phyloP scores from a whole-genome alignment of 2,888 invertebrate species.

The Ochropleura plecta region DNA sequence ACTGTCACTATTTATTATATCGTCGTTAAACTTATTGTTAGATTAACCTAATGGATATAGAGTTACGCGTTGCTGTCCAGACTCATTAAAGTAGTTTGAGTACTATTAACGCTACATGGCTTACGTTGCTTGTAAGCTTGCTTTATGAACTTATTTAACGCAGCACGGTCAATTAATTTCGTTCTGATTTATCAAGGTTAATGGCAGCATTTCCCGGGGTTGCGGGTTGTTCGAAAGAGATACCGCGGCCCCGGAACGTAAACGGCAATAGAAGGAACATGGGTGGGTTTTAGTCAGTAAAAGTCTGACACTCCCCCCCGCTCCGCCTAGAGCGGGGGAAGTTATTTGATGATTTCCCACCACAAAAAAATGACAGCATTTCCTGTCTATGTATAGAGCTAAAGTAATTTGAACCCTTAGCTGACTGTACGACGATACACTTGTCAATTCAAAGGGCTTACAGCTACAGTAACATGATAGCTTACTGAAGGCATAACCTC shows the following conservation, averaged over 20 bases:
- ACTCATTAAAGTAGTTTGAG: conserved; percentile 26
- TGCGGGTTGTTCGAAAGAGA: too few species aligned
- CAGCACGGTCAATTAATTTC: neutral
- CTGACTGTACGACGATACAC: neutral
- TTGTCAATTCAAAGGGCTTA: neutral
- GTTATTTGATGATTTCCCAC: too few species aligned
- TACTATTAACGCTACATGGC: conserved; percentile 6
- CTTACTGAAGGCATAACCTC: neutral
- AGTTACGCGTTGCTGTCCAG: conserved; percentile 24
- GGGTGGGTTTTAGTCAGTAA: too few species aligned
- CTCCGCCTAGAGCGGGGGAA: too few species aligned
- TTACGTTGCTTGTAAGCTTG: neutral
- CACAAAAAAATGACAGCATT: neutral
- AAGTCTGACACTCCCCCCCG: too few species aligned
- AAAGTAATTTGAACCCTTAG: neutral
- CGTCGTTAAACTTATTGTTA: conserved; percentile 33
- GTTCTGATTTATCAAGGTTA: neutral
- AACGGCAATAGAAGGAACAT: too few species aligned
- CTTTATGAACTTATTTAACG: neutral
- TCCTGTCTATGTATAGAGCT: neutral
- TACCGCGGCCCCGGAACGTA: too few species aligned
- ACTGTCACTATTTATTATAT: conserved; percentile 22
- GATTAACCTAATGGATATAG: conserved; percentile 43
- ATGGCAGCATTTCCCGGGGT: neutral
- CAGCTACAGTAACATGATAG: too few species aligned